These are phyloP conservation scores for Drosophila varians DNA, from an alignment of 1,140 invertebrate species.

Conservation along the genomic window DNA sequence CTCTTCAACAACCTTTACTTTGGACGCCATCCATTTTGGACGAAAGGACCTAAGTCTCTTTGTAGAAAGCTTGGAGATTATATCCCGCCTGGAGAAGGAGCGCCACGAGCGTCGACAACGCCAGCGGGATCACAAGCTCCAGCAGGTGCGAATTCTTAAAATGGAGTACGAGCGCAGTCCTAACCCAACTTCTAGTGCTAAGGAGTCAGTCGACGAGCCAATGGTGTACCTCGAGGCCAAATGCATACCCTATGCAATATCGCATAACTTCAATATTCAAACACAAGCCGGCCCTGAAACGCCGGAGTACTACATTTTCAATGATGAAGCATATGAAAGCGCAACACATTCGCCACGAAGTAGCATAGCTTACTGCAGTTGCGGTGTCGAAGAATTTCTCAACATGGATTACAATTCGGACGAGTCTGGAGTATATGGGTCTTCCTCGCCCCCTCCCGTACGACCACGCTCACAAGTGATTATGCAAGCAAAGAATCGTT, in stretches of 20 bases:
- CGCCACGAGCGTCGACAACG: slow-evolving; percentile 46
- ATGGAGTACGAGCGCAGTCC: slow-evolving; percentile 31
- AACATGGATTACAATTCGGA: slow-evolving; percentile 43
- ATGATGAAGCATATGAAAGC: slow-evolving; percentile 67
- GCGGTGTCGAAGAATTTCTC: slow-evolving; percentile 12
- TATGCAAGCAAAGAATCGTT: slow-evolving; percentile 34
- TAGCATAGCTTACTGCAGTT: slow-evolving; percentile 64
- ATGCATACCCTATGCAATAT: slow-evolving; percentile 59
- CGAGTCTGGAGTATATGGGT: slow-evolving; percentile 61
- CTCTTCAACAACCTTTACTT: slow-evolving; percentile 34
- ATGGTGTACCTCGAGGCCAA: slow-evolving; percentile 59
- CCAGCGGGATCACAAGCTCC: slow-evolving; percentile 30
- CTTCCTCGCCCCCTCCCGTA: slow-evolving; percentile 8
- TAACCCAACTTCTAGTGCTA: slow-evolving; percentile 57
- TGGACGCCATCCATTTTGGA: slow-evolving; percentile 54
- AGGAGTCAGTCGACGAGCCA: slow-evolving; percentile 64
- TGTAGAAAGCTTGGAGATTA: slow-evolving; percentile 68
- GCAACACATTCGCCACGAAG: slow-evolving; percentile 41
- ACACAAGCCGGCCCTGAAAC: neutral
- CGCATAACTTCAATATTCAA: slow-evolving; percentile 3
- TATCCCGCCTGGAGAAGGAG: slow-evolving; percentile 57
- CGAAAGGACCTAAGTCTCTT: slow-evolving; percentile 55
- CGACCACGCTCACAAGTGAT: slow-evolving; percentile 54
- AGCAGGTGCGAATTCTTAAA: slow-evolving; percentile 30
- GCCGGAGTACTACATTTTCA: slow-evolving; percentile 44